Evolutionary conservation across 2,888 invertebrate species (phyloP), one percentile per base, ranked within the genome.

Genomic region (Harpalus rubripes): DNA sequence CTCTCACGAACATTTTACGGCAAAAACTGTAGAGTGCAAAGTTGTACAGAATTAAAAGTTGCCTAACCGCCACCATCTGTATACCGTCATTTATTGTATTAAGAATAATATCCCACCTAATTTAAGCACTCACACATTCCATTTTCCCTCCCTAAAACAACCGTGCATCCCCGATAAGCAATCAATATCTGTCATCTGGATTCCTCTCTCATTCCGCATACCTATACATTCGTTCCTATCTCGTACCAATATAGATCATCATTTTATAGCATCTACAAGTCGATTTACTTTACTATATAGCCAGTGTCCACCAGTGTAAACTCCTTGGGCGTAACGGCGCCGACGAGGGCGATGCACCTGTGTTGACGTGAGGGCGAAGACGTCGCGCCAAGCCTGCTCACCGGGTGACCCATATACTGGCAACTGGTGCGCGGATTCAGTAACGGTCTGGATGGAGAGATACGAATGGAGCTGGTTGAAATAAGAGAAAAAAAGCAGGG

Each of bases 331-430:
- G 32, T 65, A n/a, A 59, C 58, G 41, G 16, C 7, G 32, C n/a
- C 56, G n/a, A n/a, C 10, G 72, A 74, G 72, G 72, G 18, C 72
- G 44, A 44, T 74, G 80, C 59, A 61, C 80, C 61, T 80, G 61
- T 16, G 32, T 32, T 32, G 44, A 10, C 44, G 44, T 22, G 76
- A 18, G 76, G 76, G 76, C 76, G 76, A 76, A 76, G 76, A 78
- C 78, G 58, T 56, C 78, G 58, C 32, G n/a, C 6, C 76, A 76
- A 56, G 68, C 39, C 74, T n/a, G 78, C 59, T 84, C 84, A 84
- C 84, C 65, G 84, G 84, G 84, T 84, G 84, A 84, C 84, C 84
- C 84, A 84, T 78, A 61, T 84, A 41, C 7, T 8, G 44, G 3
- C 16, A 18, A 7, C 12, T 15, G 44, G 44, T 12, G 44, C 44